Evolutionary conservation across 2,888 invertebrate genomes (phyloP), one percentile per base, ranked within the genome.

Genomic region (Apodemia duryi): DNA sequence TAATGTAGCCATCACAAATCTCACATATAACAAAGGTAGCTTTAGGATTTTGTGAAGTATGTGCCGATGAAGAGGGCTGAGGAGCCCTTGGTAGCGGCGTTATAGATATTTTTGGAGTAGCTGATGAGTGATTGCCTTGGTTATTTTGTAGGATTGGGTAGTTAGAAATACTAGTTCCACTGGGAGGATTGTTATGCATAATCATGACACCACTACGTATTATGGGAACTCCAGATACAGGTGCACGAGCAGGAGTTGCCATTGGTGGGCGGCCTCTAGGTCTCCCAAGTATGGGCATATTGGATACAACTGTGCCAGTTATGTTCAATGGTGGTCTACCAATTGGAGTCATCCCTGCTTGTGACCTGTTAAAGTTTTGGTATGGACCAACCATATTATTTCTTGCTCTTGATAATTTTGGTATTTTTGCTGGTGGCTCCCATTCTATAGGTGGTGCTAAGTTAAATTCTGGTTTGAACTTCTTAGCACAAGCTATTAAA

Each of bases 1-100:
- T 98, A 72, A 98, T 98, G 82, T 98, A 98, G 62, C 98, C 98
- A 86, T 98, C 98, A 90, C 98, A 98, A 75, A 98, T 98, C 93
- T 98, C 98, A 89, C 98, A 98, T 75, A 98, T 97, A 72, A 98
- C 98, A 90, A 97, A 98, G 64, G 97, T 96, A 71, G 95, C 96
- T 85, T 97, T 97, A n/a, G 86, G 85, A 74, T 86, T 88, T 67
- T 82, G 85, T 66, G 80, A 73, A 54, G 80, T 67, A 67, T 88
- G 86, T 4, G 57, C 57, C 3, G 89, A 88, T 54, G 88, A 88
- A 5, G 87, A 87, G 0, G 90, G 90, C 83, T 84, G 90, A 66
- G 92, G 89, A 73, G 94, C 94, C 70, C 97, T 94, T 74, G 97
- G 97, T 78, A 97, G 92, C 67, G 97, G 97, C 67, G 97, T 97